Conservation (phyloP, 2,888 invertebrate genomes). For the Ganaspis brasiliensis region DNA sequence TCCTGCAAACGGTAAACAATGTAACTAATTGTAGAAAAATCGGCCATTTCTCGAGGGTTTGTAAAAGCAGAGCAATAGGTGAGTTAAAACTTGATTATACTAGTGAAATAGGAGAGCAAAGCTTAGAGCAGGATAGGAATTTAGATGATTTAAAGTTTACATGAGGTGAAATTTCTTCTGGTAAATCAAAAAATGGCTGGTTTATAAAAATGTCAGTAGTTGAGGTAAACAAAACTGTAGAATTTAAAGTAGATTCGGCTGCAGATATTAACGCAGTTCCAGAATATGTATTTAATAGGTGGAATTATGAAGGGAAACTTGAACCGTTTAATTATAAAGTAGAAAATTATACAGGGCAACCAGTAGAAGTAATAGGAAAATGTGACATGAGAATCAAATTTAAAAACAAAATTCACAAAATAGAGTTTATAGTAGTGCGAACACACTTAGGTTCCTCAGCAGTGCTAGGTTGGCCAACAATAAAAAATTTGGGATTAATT, state of each 20-base stretch:
- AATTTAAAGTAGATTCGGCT: conserved; percentile 41
- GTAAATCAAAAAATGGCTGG: conserved; percentile 14
- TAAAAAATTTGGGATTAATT: too few relatives aligned
- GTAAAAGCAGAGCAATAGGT: conserved; percentile 39
- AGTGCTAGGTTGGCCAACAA: too few relatives aligned
- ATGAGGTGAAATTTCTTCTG: too few relatives aligned
- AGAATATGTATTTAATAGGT: conserved; percentile 31
- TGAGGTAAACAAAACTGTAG: background rate
- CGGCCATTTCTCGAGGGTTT: conserved; percentile 56
- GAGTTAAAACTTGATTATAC: background rate
- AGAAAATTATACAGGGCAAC: conserved; percentile 1
- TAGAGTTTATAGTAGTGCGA: too few relatives aligned
- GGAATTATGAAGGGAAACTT: conserved; percentile 34
- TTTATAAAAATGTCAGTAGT: background rate
- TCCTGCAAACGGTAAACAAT: conserved; percentile 42
- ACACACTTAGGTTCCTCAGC: too few relatives aligned
- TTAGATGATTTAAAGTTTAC: too few relatives aligned
- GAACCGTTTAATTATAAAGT: conserved; percentile 26
- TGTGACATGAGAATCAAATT: conserved; percentile 14
- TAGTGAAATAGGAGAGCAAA: background rate
- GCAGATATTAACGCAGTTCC: conserved; percentile 41
- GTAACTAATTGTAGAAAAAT: conserved; percentile 48
- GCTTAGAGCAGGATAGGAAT: too few relatives aligned
- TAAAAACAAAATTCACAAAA: conserved; percentile 7
- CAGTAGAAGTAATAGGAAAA: conserved; percentile 21